These are phyloP conservation scores for Rhimphoctona megacephalus DNA, from an alignment of 2,888 invertebrate genomes.

Conservation along the genomic window DNA sequence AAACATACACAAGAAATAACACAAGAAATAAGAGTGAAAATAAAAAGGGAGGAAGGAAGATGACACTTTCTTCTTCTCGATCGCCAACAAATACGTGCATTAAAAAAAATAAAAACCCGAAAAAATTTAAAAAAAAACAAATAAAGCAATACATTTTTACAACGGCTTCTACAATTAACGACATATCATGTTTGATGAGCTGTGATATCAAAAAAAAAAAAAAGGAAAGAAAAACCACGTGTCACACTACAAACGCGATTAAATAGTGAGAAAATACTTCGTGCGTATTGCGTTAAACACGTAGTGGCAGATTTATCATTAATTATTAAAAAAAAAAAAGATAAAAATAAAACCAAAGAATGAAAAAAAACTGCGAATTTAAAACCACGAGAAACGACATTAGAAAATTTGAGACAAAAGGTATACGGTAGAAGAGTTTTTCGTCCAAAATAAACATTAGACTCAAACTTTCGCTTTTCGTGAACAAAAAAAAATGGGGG, in stretches of 20 bases:
- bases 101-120: slow-evolving; percentile 70
- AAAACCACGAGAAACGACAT: slow-evolving; percentile 38
- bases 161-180: slow-evolving; percentile 73
- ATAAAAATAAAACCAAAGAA: neutral
- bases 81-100: slow-evolving; percentile 71
- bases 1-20: slow-evolving; percentile 11
- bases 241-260: slow-evolving; percentile 68
- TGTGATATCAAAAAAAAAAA: slow-evolving; percentile 79
- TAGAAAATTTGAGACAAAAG: slow-evolving; percentile 18
- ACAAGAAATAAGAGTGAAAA: neutral
- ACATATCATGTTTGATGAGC: slow-evolving; percentile 82
- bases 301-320: slow-evolving; percentile 47
- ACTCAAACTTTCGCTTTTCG: slow-evolving; percentile 38
- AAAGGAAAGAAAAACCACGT: slow-evolving; percentile 29
- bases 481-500: slow-evolving; percentile 9
- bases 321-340: neutral
- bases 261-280: slow-evolving; percentile 56
- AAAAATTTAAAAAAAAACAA: slow-evolving; percentile 20
- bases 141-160: slow-evolving; percentile 72
- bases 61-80: neutral
- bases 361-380: slow-evolving; percentile 22
- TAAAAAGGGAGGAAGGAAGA: neutral
- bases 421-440: slow-evolving; percentile 60
- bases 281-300: slow-evolving; percentile 37
- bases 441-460: slow-evolving; percentile 38